These are phyloP conservation scores for Periplaneta americana DNA, from an alignment of 1,140 invertebrate genomes.

Conservation along the genomic window DNA sequence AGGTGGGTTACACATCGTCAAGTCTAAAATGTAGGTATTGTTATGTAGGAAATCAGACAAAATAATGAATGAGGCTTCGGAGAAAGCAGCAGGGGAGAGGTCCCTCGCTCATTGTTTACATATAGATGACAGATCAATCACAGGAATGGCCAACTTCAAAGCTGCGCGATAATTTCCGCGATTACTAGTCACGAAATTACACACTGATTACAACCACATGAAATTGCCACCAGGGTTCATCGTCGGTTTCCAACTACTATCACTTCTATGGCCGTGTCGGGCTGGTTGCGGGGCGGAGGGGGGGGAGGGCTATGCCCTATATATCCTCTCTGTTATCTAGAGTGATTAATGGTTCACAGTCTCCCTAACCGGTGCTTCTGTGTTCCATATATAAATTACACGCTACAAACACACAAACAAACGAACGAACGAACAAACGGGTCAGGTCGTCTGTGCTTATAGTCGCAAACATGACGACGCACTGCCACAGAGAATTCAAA, in stretches of 20 bases:
- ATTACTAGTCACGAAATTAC: not conserved
- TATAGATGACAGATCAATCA: too few species aligned
- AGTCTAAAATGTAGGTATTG: too few species aligned
- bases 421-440: not conserved
- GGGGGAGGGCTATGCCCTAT: not conserved
- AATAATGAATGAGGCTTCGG: too few species aligned
- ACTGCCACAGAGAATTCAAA: not conserved
- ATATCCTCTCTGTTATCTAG: not conserved
- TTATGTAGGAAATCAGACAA: too few species aligned
- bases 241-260: not conserved
- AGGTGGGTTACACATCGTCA: too few species aligned
- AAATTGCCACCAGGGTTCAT: not conserved
- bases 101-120: too few species aligned
- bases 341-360: not conserved
- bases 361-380: not conserved
- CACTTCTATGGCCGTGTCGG: not conserved
- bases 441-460: not conserved
- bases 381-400: not conserved
- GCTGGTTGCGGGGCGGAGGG: not conserved
- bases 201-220: not conserved
- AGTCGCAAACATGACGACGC: not conserved
- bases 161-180: too few species aligned
- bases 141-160: too few species aligned
- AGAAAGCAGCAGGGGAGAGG: too few species aligned
- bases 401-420: not conserved